Evolutionary conservation across 2,797 vertebrate species (phyloP), one percentile per base, ranked within the genome.

Genomic region (Danio jaintianensis): DNA sequence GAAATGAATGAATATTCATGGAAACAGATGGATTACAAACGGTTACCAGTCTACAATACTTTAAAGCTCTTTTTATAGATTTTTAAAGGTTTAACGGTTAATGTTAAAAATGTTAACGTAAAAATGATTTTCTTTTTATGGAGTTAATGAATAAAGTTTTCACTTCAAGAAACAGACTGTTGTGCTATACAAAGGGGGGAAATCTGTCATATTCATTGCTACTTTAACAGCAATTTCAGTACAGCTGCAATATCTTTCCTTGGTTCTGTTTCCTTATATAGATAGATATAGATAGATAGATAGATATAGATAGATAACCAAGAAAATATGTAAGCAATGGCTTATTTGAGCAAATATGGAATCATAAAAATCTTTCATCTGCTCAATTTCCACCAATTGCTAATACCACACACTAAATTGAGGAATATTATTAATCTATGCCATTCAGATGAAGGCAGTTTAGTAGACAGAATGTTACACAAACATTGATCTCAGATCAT

Each of bases 221-320:
- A 29, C 29, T 29, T 29, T 29, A 29, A 1, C 29, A 29, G 29
- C 11, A 7, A 15, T 38, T 38, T 61, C 12, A 61, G 58, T 38
- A 61, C 58, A 38, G 13, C 58, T 61, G 38, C 36, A 61, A 61
- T 38, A 61, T 40, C 6, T 42, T 42, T 70, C 40, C 50, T 55
- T 36, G 42, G 6, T 11, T 70, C n/a, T 55, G 36, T 70, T 55
- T 40, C 68, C 55, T 70, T 70, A 70, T n/a, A n/a, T n/a, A n/a
- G n/a, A n/a, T n/a, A n/a, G n/a, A n/a, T n/a, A n/a, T n/a, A n/a
- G n/a, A n/a, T n/a, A n/a, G n/a, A n/a, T n/a, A n/a, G n/a, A n/a
- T n/a, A n/a, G n/a, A n/a, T n/a, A n/a, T n/a, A n/a, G n/a, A n/a
- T 2, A 70, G 11, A 55, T 55, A 70, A 71, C 36, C 7, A 20